phyloP scores from a whole-genome alignment of 2,797 vertebrate species.

The Sitta carolinensis region DNA sequence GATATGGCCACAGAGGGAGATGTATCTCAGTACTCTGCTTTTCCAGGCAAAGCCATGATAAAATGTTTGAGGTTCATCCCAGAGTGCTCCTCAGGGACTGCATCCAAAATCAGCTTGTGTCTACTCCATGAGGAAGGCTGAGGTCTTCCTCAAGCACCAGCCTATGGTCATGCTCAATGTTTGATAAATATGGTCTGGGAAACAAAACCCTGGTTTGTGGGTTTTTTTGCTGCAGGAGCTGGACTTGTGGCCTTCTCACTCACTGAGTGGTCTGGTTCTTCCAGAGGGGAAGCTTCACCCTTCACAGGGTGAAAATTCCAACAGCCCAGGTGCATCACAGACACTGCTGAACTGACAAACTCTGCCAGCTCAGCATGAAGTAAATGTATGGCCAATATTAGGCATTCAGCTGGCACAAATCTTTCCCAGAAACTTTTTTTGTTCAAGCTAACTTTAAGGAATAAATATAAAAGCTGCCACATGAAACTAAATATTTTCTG shows the following conservation, averaged over 20 bases:
- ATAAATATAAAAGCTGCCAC: neutral
- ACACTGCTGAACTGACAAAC: neutral
- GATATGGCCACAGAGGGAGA: neutral
- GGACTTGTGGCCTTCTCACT: neutral
- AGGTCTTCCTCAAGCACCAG: neutral
- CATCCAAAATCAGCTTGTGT: neutral
- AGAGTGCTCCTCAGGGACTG: neutral
- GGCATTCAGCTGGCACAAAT: neutral
- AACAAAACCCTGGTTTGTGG: neutral
- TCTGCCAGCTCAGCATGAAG: neutral
- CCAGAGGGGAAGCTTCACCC: neutral
- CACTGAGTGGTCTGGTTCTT: neutral
- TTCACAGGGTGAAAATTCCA: neutral
- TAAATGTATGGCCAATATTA: neutral
- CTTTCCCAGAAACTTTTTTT: neutral
- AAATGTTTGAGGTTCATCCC: neutral
- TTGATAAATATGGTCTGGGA: neutral
- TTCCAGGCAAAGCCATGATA: neutral
- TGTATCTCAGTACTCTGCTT: neutral
- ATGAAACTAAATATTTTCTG: neutral
- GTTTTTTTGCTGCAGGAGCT: neutral
- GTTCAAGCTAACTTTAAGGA: neutral
- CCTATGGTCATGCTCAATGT: accelerated
- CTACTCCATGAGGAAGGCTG: neutral
- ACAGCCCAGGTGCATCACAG: neutral